Evolutionary conservation across 2,113 vertebrate genomes (phyloP).

Genomic region (Megaptera novaeangliae): DNA sequence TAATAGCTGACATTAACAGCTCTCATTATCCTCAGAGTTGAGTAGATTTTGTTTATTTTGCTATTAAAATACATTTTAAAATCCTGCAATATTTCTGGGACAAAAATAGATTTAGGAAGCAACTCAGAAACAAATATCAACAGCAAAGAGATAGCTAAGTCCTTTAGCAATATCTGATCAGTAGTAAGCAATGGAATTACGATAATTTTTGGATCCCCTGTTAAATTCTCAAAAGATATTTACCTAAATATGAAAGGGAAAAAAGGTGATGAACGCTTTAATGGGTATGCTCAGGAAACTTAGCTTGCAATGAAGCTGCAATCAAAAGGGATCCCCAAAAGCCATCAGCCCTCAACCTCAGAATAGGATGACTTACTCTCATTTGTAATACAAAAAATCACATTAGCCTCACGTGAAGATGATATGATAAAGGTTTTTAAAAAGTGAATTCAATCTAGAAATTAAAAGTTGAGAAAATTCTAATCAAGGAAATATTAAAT

Average conservation of each 20-base stretch:
- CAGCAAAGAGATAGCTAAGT: not conserved
- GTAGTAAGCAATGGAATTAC: not conserved
- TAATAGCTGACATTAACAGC: not conserved
- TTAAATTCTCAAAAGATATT: not conserved
- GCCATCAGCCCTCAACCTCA: not conserved
- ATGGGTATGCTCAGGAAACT: not conserved
- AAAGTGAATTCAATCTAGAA: not conserved
- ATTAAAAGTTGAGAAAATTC: not conserved
- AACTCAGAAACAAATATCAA: conserved; percentile 1
- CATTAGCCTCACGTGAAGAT: not conserved
- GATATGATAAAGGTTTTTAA: not conserved
- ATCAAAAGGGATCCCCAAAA: not conserved
- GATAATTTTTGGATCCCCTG: not conserved
- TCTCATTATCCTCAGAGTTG: not conserved
- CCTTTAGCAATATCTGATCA: not conserved
- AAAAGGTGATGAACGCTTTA: not conserved
- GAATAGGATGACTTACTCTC: not conserved
- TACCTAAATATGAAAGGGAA: not conserved
- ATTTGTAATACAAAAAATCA: not conserved
- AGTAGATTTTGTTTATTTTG: not conserved
- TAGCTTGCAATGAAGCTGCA: not conserved
- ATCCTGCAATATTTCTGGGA: not conserved
- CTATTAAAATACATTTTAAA: not conserved
- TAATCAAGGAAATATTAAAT: not conserved
- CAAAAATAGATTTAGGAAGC: not conserved